A percentile compares a stretch with the other conserved stretches of the same genome.
Conservation (phyloP, 2,888 invertebrate genomes). For the Chloroclystis v-ata region DNA sequence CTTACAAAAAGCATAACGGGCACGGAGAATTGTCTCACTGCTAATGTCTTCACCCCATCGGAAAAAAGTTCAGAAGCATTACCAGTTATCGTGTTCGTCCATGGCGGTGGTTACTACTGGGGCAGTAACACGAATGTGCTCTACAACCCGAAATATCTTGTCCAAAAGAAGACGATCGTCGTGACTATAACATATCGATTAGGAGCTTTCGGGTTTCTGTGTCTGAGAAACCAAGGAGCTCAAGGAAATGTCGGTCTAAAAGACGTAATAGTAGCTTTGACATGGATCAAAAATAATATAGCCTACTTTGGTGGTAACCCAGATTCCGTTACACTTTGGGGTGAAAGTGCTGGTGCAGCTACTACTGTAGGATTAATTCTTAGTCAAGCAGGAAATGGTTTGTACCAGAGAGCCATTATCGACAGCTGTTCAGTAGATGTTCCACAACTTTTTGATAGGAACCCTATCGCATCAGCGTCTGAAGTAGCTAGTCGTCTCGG, state of each 20-base stretch:
- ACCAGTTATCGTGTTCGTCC: constrained; percentile 30
- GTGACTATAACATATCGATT: constrained; percentile 42
- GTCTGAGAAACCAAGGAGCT: constrained; percentile 36
- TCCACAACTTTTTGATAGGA: constrained; percentile 31
- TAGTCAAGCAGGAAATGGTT: constrained; percentile 36
- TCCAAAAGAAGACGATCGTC: constrained; percentile 36
- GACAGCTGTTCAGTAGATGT: constrained; percentile 41
- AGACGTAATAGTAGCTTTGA: constrained; percentile 40
- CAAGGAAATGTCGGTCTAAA: constrained; percentile 43
- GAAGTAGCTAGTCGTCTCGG: constrained; percentile 32
- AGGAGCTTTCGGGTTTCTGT: constrained; percentile 41
- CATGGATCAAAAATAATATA: constrained; percentile 42
- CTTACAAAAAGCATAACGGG: not conserved
- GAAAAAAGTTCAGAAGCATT: not conserved
- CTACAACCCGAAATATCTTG: constrained; percentile 40
- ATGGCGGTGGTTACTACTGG: constrained; percentile 36
- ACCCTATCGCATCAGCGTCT: constrained; percentile 32
- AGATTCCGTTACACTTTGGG: constrained; percentile 31
- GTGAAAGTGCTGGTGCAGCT: constrained; percentile 9
- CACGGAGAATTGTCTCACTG: constrained; percentile 10
- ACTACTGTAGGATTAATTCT: constrained; percentile 30
- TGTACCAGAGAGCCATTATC: constrained; percentile 44
- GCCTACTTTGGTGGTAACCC: constrained; percentile 41
- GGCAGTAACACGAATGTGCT: constrained; percentile 35
- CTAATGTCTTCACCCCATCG: constrained; percentile 5